Evolutionary conservation across 2,113 vertebrate species (phyloP).

Genomic region (Tragulus kanchil): DNA sequence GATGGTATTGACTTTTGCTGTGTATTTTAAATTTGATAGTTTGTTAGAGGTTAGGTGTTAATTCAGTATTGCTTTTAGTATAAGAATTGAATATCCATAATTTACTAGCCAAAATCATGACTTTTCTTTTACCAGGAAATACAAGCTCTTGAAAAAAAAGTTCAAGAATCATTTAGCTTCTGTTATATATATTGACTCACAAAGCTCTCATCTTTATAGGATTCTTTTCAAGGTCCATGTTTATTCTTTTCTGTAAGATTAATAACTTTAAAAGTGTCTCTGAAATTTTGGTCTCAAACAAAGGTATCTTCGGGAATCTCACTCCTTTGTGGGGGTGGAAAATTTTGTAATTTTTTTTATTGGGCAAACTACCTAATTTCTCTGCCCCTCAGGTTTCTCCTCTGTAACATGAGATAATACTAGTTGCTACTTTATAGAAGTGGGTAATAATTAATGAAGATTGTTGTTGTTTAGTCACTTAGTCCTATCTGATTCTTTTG

Average conservation of each 20-base stretch:
- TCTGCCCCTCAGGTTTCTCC: no score
- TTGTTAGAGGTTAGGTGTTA: background rate
- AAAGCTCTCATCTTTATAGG: background rate
- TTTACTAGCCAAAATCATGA: background rate
- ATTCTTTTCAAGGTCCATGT: background rate
- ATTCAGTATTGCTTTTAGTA: background rate
- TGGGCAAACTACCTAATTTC: no score
- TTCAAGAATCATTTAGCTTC: background rate
- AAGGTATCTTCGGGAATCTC: no score
- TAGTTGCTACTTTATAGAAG: no score
- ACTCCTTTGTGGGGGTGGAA: no score
- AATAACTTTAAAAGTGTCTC: conserved; percentile 4
- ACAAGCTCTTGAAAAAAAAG: background rate
- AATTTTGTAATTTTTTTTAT: no score
- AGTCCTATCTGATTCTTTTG: no score
- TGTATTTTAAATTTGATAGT: conserved; percentile 6
- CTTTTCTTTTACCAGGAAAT: background rate
- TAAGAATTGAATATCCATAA: background rate
- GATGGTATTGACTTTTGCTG: background rate
- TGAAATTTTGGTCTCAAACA: conserved; percentile 10
- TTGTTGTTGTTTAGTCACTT: no score
- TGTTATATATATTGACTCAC: background rate
- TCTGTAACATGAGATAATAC: no score
- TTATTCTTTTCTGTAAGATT: conserved; percentile 27
- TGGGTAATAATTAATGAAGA: no score